phyloP scores from a whole-genome alignment of 2,888 invertebrate species.

The Eurois occulta region DNA sequence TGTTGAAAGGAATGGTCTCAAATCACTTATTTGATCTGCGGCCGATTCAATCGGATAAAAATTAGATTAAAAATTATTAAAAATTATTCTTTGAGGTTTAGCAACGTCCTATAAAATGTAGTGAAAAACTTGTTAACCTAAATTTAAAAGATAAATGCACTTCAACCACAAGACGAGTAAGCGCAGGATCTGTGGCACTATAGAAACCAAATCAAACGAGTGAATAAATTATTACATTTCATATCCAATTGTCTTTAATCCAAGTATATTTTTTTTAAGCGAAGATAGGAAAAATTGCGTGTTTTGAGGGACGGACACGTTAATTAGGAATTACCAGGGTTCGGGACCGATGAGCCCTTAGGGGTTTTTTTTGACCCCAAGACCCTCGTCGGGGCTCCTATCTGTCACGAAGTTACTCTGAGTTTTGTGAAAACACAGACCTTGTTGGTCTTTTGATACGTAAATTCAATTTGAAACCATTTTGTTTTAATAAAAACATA shows the following conservation, averaged over 20 bases:
- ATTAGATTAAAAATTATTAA: no score
- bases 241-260: conserved; percentile 15
- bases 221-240: no score
- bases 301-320: conserved; percentile 52
- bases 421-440: conserved; percentile 13
- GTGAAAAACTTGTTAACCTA: no score
- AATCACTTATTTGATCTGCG: neutral
- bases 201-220: no score
- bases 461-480: conserved; percentile 12
- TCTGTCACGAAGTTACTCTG: conserved; percentile 36
- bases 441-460: conserved; percentile 11
- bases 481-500: conserved; percentile 25
- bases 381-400: conserved; percentile 32
- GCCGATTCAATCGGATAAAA: no score
- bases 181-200: no score
- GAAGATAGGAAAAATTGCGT: conserved; percentile 53
- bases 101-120: no score
- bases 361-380: conserved; percentile 32
- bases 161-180: no score
- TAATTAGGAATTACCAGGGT: conserved; percentile 66
- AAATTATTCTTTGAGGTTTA: no score
- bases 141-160: no score
- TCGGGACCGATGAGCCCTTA: conserved; percentile 21
- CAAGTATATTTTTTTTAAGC: conserved; percentile 23
- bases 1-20: neutral